Conservation (phyloP, 2,113 vertebrate species). For the Leiothrix lutea region DNA sequence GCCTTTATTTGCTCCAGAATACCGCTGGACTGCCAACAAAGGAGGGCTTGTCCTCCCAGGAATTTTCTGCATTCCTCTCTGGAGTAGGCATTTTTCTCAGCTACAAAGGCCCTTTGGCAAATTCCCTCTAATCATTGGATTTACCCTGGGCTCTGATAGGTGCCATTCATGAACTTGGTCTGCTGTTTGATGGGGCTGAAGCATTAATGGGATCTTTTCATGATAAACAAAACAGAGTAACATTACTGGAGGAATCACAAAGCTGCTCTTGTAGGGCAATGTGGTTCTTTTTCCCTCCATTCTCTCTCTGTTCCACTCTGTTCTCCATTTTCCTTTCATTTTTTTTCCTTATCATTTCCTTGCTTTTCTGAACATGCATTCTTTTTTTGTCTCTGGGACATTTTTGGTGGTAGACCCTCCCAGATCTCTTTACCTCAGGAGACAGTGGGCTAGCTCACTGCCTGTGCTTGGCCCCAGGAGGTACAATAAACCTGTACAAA, state of each 20-base stretch:
- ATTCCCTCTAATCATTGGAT: constrained; percentile 93
- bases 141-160: constrained; percentile 89
- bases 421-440: constrained; percentile 51
- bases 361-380: constrained; percentile 34
- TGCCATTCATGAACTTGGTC: constrained; percentile 87
- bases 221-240: constrained; percentile 81
- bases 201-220: constrained; percentile 84
- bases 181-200: constrained; percentile 80
- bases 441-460: constrained; percentile 27
- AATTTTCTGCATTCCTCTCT: constrained; percentile 96
- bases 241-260: constrained; percentile 80
- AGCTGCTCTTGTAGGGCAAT: constrained; percentile 71
- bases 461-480: not conserved
- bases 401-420: constrained; percentile 64
- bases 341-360: not conserved
- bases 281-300: constrained; percentile 21
- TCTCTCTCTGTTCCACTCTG: not conserved
- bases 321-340: not conserved
- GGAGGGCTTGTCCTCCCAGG: constrained; percentile 90
- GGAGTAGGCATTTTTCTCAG: constrained; percentile 94
- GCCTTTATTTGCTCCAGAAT: constrained; percentile 93
- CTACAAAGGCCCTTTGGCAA: constrained; percentile 93
- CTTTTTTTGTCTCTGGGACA: constrained; percentile 11
- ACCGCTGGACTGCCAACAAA: constrained; percentile 86
- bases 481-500: not conserved